Base-by-base conservation (phyloP, 2,888 invertebrate genomes). In the Hypercompe scribonia region DNA sequence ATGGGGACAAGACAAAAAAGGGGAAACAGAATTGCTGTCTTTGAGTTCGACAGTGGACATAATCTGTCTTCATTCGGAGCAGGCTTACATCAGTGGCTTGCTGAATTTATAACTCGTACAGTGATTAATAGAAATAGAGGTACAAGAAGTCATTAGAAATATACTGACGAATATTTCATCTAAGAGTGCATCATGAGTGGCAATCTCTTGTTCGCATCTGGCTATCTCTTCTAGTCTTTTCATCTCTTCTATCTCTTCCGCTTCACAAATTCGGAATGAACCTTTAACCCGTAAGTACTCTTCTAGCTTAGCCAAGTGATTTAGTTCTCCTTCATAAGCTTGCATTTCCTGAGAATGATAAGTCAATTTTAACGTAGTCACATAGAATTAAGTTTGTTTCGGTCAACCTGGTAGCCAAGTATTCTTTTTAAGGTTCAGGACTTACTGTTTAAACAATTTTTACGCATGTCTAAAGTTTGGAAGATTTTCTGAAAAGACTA, bases 251-350 rank as follows among this genome's bases (percentile, higher is more conserved):
- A 97, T 97, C 85, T 97, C 97, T 81, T 98, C 97, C 21, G 98
- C 94, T 89, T 98, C 97, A 36, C 96, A 96, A 91, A 97, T 97
- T 69, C 98, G 96, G 79, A 97, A 96, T 80, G 98, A 98, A 0
- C 98, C 97, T 91, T 99, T 99, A 3, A 98, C 97, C 15, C 97
- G 97, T 71, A 99, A 96, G 89, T 99, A 99, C 88, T 98, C 97
- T 87, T 98, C 97, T 68, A 99, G 92, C 83, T 98, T 98, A 21
- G 97, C 96, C 81, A 98, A 97, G 87, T 98, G 98, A 88, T 99
- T 98, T 63, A 99, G 94, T 75, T 98, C 97, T 5, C 98, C 96
- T 88, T 98, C 97, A 85, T 98, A 96, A 78, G 98, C 97, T 90
- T 98, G 97, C 98, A 99, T 98, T 94, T 99, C 99, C 94, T 97